Conservation (phyloP, 1,140 invertebrate species). For the Helicoverpa armigera region DNA sequence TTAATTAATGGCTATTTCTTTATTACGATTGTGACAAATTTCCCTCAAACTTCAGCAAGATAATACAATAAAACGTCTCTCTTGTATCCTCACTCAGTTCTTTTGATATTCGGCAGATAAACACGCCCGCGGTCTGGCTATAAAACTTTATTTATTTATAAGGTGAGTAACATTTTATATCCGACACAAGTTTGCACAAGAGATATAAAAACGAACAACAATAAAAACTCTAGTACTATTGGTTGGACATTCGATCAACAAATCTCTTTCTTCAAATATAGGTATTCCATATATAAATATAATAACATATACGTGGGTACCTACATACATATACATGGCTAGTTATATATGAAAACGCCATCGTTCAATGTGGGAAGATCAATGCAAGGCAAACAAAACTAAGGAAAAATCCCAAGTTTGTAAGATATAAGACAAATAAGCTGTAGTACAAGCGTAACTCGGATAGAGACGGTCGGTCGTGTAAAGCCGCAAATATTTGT, state of each 20-base stretch:
- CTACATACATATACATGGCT: background rate
- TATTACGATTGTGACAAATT: conserved; percentile 70
- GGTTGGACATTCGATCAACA: conserved; percentile 5
- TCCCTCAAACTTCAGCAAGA: conserved; percentile 42
- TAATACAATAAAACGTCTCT: conserved; percentile 22
- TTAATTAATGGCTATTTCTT: conserved; percentile 80
- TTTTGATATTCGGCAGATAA: conserved; percentile 11
- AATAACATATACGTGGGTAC: background rate
- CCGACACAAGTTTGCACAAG: background rate
- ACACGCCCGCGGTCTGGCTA: background rate
- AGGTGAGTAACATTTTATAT: background rate
- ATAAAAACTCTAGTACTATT: background rate
- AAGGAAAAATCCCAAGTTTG: conserved; percentile 54
- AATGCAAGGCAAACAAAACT: conserved; percentile 27
- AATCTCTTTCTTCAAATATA: background rate
- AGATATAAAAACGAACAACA: conserved; percentile 11
- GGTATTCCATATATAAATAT: too few relatives aligned
- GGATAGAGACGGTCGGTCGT: conserved; percentile 53
- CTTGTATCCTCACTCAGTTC: conserved; percentile 15
- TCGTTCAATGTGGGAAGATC: conserved; percentile 13
- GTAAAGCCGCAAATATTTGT: conserved; percentile 72
- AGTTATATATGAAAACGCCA: conserved; percentile 4
- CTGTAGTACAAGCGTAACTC: conserved; percentile 47
- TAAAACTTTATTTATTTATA: conserved; percentile 8
- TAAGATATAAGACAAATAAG: conserved; percentile 59